A percentile compares a stretch with the other conserved stretches of the same genome.
phyloP scores from a whole-genome alignment of 1,140 invertebrate species.

The Sarcophaga peregrina region DNA sequence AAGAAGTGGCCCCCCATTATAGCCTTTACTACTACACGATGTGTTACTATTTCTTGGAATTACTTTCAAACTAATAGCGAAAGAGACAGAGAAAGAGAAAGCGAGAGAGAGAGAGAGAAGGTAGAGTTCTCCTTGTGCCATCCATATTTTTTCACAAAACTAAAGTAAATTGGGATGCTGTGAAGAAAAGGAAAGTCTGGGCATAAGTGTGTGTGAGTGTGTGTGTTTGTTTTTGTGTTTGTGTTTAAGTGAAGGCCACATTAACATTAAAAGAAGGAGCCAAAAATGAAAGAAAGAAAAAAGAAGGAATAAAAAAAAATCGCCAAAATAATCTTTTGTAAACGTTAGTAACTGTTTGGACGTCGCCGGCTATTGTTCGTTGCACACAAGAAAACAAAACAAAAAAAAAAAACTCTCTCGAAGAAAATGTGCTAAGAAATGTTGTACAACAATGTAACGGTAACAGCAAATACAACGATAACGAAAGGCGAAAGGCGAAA shows the following conservation, averaged over 20 bases:
- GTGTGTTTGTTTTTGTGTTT: neutral
- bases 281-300: neutral
- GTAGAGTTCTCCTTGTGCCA: no score
- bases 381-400: slow-evolving; percentile 43
- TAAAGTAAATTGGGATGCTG: no score
- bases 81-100: no score
- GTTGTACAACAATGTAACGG: neutral
- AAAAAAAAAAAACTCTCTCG: neutral
- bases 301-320: neutral
- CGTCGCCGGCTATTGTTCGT: slow-evolving; percentile 54
- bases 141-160: no score
- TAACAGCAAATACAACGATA: neutral
- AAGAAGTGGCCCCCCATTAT: neutral
- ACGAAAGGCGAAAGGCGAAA: neutral
- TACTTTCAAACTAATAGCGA: no score
- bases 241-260: slow-evolving; percentile 15
- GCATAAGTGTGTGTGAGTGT: neutral
- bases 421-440: neutral
- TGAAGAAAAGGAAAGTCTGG: no score
- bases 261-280: neutral
- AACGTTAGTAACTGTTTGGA: slow-evolving; percentile 64
- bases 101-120: no score
- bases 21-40: neutral
- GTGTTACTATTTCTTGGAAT: neutral
- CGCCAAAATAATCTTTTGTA: slow-evolving; percentile 48